Evolutionary conservation across 2,888 invertebrate species (phyloP).

Genomic region (Macrophya annulata): DNA sequence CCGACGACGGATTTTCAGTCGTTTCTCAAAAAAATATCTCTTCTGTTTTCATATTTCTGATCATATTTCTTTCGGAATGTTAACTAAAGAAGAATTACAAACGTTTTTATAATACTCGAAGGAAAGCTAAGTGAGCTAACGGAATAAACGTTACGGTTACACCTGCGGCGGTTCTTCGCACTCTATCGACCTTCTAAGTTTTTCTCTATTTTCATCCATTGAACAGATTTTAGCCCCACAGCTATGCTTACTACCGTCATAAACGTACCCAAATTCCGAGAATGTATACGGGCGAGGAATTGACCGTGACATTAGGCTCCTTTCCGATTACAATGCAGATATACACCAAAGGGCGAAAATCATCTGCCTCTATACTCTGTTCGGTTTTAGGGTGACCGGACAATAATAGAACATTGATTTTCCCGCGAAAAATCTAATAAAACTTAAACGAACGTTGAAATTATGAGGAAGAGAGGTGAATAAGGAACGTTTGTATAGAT

Average conservation of each 20-base stretch:
- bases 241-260: conserved; percentile 9
- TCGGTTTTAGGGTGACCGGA: background rate
- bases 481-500: background rate
- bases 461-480: background rate
- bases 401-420: background rate
- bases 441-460: background rate
- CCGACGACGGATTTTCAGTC: conserved; percentile 14
- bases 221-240: background rate
- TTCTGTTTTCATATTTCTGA: background rate
- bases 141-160: background rate
- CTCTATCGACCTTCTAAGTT: background rate
- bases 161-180: background rate
- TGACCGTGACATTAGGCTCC: background rate
- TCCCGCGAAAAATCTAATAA: background rate
- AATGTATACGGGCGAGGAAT: background rate
- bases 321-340: background rate
- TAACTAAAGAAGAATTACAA: background rate
- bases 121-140: background rate
- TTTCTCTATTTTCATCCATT: conserved; percentile 5
- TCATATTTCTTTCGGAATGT: background rate
- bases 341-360: background rate
- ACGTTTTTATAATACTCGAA: background rate
- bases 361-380: background rate
- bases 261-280: background rate
- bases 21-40: background rate